Base-by-base conservation (phyloP, 2,113 vertebrate genomes). In the Amblyornis subalaris region DNA sequence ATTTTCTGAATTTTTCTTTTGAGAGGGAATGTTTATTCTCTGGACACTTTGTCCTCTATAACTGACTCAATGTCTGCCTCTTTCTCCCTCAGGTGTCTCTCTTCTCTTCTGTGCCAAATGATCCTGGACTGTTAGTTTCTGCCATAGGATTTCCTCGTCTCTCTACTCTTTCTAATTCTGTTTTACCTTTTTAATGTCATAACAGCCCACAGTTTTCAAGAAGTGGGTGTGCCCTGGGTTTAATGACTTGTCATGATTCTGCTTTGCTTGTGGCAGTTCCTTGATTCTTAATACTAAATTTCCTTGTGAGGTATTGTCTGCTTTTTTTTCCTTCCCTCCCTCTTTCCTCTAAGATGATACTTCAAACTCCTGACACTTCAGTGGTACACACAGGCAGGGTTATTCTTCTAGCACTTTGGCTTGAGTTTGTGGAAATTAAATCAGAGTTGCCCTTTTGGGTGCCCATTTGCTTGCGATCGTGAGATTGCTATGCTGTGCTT, bases 241-340 rank as follows among this genome's bases (percentile, higher is more conserved):
- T 91, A 85, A 76, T 82, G 71, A 70, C 42, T 94, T 96, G 71
- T 79, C 93, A 93, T 85, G 58, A 88, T 91, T 95, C 55, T 66
- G 38, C 78, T 93, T 85, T 69, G 35, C 74, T 91, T 90, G 54
- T 21, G n/a, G 74, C 81, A 73, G 26, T 83, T 96, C 38, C 33
- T 79, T 85, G 67, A 76, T 85, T 91, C 53, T 92, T 85, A 78
- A 55, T 94, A 47, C 40, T 69, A 16, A 67, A 22, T 89, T 88
- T 92, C 28, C 35, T 85, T 76, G 44, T 48, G 73, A 71, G 20
- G 11, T 51, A 55, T 29, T 3, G 9, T 64, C 65, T 78, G 25
- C 15, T 12, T 40, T 55, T 40, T 75, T 16, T 15, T 8, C 1
- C 3, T 7, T 1, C 6, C 6, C 4, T 8, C 5, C 10, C 6